Base-by-base conservation (phyloP, 2,113 vertebrate species). In the Miniopterus natalensis region DNA sequence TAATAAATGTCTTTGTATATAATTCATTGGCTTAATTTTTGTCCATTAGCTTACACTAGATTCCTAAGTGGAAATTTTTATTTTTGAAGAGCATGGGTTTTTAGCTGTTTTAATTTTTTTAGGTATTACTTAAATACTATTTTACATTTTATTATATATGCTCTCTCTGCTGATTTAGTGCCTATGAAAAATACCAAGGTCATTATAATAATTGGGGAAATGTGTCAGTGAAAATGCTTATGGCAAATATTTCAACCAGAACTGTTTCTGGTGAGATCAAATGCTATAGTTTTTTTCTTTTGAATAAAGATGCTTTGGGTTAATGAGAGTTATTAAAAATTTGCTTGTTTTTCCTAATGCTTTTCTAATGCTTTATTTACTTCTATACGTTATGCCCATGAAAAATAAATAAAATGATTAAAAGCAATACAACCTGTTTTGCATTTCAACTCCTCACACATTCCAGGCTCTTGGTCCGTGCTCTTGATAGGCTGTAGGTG, bases 21-120 rank as follows among this genome's bases (percentile, higher is more conserved):
- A 84, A 83, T 63, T 95, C 27, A 68, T 66, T 87, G 68, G 29
- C 12, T 81, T 65, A 71, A 74, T 90, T 81, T 90, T 29, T 94
- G 14, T 71, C 63, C 40, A 49, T 80, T 80, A 55, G 17, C 15
- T 89, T 88, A 77, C 40, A 63, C 36, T 75, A 87, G 47, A 84
- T 75, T 94, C 27, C 36, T 57, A 73, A 57, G 36, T 21, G 12
- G 36, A 94, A 92, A 77, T 61, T 49, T 61, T 75, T 36, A 66
- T 55, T 96, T 88, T 87, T 80, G 59, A 83, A 95, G 27, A 90
- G 65, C 18, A 61, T 10, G 27, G 55, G 70, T 66, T 91, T 80
- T 74, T 79, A 74, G 23, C 21, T 57, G 2, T 70, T 85, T 86
- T 81, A 40, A 57, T 74, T 75, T 81, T 53, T 57, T 79, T 80